Percentiles rank a stretch among this genome's conserved stretches.
Conservation (phyloP, 1,140 invertebrate species). For the Drosophila eugracilis region DNA sequence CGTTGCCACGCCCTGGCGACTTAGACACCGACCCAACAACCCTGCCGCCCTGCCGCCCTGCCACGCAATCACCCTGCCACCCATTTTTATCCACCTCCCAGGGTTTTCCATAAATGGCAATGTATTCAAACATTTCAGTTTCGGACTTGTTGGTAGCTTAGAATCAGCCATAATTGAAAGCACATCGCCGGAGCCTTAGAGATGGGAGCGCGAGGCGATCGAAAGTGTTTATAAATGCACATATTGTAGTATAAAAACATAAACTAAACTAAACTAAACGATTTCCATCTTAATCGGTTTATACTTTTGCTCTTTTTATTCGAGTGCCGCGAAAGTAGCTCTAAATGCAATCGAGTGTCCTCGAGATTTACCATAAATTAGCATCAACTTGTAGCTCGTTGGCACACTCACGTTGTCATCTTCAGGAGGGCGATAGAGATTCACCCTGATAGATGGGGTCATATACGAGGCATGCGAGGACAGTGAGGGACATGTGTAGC, state of each 20-base stretch:
- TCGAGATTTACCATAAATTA: background rate
- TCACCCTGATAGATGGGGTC: constrained; percentile 8
- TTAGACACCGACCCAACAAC: background rate
- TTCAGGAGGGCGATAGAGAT: constrained; percentile 4
- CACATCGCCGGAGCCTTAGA: constrained; percentile 25
- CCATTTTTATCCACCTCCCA: background rate
- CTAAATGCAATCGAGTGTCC: background rate
- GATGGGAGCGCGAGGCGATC: constrained; percentile 8
- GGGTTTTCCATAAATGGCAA: constrained; percentile 66
- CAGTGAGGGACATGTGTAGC: constrained; percentile 60
- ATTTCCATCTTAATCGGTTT: no score
- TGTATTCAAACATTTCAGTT: constrained; percentile 82
- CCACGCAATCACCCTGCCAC: background rate
- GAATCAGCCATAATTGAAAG: constrained; percentile 71
- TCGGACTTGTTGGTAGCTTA: constrained; percentile 70
- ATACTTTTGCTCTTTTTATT: no score
- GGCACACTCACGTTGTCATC: constrained; percentile 25
- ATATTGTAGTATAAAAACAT: no score
- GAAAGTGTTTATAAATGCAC: no score
- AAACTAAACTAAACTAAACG: background rate
- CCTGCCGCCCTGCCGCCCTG: background rate
- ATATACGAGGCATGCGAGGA: constrained; percentile 36
- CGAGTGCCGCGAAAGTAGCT: no score
- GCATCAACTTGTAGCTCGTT: constrained; percentile 21
- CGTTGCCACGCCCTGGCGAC: constrained; percentile 52